Base-by-base conservation (phyloP, 2,888 invertebrate genomes). In the Pammene fasciana region DNA sequence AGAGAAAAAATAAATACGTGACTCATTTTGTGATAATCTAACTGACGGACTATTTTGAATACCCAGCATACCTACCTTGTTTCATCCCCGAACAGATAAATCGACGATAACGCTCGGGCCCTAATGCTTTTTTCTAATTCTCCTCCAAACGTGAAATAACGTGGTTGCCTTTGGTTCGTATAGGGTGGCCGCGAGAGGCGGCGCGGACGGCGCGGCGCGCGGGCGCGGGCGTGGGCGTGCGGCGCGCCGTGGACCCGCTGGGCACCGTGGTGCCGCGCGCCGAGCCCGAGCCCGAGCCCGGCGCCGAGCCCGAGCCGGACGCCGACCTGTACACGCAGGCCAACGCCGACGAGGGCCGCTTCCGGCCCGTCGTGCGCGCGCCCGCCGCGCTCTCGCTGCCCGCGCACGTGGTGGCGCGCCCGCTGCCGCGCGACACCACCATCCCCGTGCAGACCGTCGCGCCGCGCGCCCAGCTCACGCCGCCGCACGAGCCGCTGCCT, bases 151-250 rank as follows among this genome's bases (percentile, higher is more conserved):
- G 55, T 65, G 70, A 70, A 79, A 86, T 88, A 85, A 85, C 68
- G 56, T 85, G 90, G 95, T 95, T 95, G 96, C 96, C 96, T 95
- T 95, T 96, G 96, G 96, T 96, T 96, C 85, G 95, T 95, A 94
- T 95, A 95, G 96, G 95, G 95, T 94, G 91, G 91, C 89, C 74
- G 74, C 73, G 75, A 78, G 78, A 68, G 70, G 65, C 65, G 67
- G 82, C 87, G 87, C 89, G 87, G 79, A 90, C 16, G 48, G 48
- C 16, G 48, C 2, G 2, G 48, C 88, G 93, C 95, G 83, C 72
- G 70, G 72, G 67, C 73, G 73, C 70, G 67, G 71, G 71, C 1
- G 13, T 1, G 18, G 50, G 50, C 88, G 93, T 95, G 83, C 93
- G 93, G 82, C 95, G 95, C 87, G 95, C 96, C 75, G 96, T 97